Percentiles rank a stretch among this genome's conserved stretches.
phyloP scores from a whole-genome alignment of 2,888 invertebrate genomes.

The Phyto melanocephala region DNA sequence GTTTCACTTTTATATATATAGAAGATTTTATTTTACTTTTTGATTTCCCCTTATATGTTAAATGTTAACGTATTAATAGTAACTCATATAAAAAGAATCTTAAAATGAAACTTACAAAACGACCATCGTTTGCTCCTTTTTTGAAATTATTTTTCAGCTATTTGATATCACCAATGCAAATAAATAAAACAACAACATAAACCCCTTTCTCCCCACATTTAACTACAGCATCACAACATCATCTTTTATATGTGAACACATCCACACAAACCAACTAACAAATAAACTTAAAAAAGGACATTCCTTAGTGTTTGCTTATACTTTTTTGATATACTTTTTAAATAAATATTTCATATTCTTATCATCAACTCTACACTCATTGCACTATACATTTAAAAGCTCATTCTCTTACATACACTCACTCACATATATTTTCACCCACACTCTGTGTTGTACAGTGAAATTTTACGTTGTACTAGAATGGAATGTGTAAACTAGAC shows the following conservation, averaged over 20 bases:
- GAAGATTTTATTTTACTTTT: too few species aligned
- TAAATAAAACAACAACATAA: constrained; percentile 36
- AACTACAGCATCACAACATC: constrained; percentile 30
- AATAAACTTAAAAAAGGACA: constrained; percentile 75
- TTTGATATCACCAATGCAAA: constrained; percentile 38
- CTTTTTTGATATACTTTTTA: constrained; percentile 70
- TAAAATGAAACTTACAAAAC: constrained; percentile 19
- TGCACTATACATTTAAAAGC: constrained; percentile 47
- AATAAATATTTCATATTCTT: constrained; percentile 78
- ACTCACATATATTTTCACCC: constrained; percentile 66
- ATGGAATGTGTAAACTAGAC: too few species aligned
- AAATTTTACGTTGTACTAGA: too few species aligned
- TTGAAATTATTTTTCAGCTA: not conserved
- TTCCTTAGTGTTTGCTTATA: constrained; percentile 74
- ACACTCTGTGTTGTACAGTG: not conserved
- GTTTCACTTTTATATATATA: too few species aligned
- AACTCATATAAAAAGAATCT: too few species aligned
- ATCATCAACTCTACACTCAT: constrained; percentile 72
- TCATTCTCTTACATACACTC: constrained; percentile 67
- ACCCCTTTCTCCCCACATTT: constrained; percentile 35
- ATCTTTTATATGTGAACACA: not conserved
- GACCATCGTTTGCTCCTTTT: not conserved
- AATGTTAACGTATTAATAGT: too few species aligned
- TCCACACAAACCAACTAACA: constrained; percentile 7
- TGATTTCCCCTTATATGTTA: too few species aligned